Evolutionary conservation across 2,797 vertebrate genomes (phyloP), one percentile per base, ranked within the genome.

Genomic region (Bradypus variegatus): DNA sequence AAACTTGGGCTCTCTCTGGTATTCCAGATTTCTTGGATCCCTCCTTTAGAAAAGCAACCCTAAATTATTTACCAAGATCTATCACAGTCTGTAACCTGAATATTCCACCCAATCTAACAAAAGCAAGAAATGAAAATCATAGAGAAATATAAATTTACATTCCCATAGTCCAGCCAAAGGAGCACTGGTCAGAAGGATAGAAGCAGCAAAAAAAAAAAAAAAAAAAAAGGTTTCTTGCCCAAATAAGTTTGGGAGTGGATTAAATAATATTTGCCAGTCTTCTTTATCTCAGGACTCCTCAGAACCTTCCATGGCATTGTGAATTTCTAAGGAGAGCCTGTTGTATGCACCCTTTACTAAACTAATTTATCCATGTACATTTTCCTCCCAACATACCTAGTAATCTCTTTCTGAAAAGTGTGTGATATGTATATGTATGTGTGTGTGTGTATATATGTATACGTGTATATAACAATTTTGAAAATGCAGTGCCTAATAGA

Each of bases 191-290:
- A 53, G 62, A 93, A 91, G 55, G 48, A 76, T 76, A 36, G 53
- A 86, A 92, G 69, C 33, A 70, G 21, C 16, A n/a, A 18, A 6
- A 72, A 50, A 70, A 73, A 78, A 64, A 73, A 78, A 64, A 14
- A n/a, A 29, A 70, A 58, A 62, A 15, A 45, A 77, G 55, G 12
- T 70, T 81, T 90, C 38, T 89, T 77, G 36, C n/a, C 18, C 45
- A 88, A 31, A 21, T 93, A 94, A 73, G 19, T 82, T 89, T 76
- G 19, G 64, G 16, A 91, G 38, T 93, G 27, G 7, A 21, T 82
- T 93, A 87, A 83, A 82, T 86, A 95, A 84, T 86, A 58, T 85
- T 79, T 94, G 69, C 45, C 67, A 88, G 67, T 9, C 14, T 79
- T 79, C 14, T 84, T 84, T 81, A 83, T n/a, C 27, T 81, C 27